Evolutionary conservation across 2,113 vertebrate genomes (phyloP).

Genomic region (Gobio gobio): DNA sequence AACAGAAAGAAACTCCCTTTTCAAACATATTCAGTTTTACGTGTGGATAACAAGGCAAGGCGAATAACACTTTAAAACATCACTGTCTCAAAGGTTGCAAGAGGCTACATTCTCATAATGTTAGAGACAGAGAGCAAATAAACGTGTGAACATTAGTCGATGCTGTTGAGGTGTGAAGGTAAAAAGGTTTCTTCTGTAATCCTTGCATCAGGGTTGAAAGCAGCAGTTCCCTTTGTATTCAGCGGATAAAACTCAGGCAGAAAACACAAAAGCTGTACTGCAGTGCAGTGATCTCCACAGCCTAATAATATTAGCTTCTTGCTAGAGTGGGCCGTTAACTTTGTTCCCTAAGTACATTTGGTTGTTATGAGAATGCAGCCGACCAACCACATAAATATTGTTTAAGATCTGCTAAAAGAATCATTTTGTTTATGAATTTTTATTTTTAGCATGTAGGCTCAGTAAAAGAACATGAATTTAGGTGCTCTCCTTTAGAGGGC

Average conservation of each 20-base stretch:
- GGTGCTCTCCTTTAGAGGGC: background rate
- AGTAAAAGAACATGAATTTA: background rate
- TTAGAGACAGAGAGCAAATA: constrained; percentile 32
- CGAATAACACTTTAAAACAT: background rate
- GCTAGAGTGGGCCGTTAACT: background rate
- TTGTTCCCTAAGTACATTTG: background rate
- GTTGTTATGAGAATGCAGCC: background rate
- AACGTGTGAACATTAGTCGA: constrained; percentile 21
- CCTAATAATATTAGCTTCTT: constrained; percentile 1
- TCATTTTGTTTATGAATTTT: background rate
- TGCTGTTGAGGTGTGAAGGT: constrained; percentile 20
- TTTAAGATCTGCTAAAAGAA: constrained; percentile 6
- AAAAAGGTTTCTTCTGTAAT: constrained; percentile 34
- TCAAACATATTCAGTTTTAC: background rate
- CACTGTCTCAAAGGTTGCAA: background rate
- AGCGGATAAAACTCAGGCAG: background rate
- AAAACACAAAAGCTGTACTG: background rate
- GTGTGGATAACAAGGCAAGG: background rate
- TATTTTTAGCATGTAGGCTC: background rate
- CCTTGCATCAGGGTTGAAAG: constrained; percentile 41
- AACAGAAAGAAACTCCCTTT: background rate
- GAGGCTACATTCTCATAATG: constrained; percentile 10
- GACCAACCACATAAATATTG: background rate
- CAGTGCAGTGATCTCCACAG: background rate
- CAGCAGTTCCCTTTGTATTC: constrained; percentile 3